Evolutionary conservation across 2,113 vertebrate genomes (phyloP).

Genomic region (Lasiurus cinereus): DNA sequence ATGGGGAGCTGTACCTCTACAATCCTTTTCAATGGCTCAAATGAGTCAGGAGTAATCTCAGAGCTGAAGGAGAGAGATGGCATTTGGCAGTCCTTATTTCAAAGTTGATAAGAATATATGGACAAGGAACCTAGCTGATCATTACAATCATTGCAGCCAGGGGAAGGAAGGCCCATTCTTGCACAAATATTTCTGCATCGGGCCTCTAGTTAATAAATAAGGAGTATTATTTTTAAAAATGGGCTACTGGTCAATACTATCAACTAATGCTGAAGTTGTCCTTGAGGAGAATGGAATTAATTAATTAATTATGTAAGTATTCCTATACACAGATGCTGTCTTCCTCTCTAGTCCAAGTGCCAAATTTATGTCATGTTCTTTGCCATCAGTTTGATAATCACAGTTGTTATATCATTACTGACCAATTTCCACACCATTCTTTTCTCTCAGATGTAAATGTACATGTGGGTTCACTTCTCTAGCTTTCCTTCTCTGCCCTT

Average conservation of each 20-base stretch:
- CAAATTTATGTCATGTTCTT: not conserved
- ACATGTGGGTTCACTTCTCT: not conserved
- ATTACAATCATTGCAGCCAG: not conserved
- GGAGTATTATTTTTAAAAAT: slow-evolving; percentile 35
- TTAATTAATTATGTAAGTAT: not conserved
- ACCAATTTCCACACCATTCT: not conserved
- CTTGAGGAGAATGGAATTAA: not conserved
- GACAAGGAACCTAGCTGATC: not conserved
- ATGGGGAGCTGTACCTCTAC: not conserved
- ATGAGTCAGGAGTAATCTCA: not conserved
- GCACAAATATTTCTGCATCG: no score
- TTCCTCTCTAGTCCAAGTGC: not conserved
- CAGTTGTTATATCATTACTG: not conserved
- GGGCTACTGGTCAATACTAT: slow-evolving; percentile 12
- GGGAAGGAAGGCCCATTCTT: no score
- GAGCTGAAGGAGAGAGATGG: not conserved
- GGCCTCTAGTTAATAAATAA: not conserved
- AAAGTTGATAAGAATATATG: not conserved
- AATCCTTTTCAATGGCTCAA: not conserved
- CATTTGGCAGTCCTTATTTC: not conserved
- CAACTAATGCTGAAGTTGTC: not conserved
- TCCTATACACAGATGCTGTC: not conserved
- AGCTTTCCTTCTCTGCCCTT: slow-evolving; percentile 57
- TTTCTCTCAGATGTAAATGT: slow-evolving; percentile 40
- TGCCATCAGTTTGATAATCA: not conserved